Percentiles rank a stretch among this genome's conserved stretches.
phyloP scores from a whole-genome alignment of 2,113 vertebrate genomes.

The Lampris incognitus region DNA sequence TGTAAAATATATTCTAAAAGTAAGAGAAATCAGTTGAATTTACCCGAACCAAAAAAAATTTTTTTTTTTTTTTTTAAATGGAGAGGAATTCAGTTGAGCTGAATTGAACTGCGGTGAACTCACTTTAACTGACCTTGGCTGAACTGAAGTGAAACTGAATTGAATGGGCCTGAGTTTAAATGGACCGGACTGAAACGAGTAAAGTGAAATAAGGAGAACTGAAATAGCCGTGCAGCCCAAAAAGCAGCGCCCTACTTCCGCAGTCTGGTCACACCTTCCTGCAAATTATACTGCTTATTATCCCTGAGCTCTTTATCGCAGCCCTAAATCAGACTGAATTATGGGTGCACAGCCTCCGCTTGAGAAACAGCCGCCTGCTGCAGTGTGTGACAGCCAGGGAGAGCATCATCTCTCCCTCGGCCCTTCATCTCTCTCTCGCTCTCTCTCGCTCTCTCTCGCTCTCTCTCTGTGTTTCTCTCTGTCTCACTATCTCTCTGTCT shows the following conservation, averaged over 20 bases:
- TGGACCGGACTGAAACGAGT: conserved; percentile 5
- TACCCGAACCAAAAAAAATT: no score
- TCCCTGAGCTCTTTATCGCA: conserved; percentile 68
- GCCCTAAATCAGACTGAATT: conserved; percentile 74
- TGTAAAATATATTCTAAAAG: no score
- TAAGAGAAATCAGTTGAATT: no score
- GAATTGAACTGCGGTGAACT: neutral
- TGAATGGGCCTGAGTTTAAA: conserved; percentile 8
- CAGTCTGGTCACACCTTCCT: conserved; percentile 73
- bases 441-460: neutral
- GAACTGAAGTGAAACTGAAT: conserved; percentile 34
- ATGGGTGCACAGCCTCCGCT: conserved; percentile 66
- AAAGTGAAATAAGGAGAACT: conserved; percentile 9
- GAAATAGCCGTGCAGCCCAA: conserved; percentile 24
- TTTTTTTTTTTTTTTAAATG: neutral
- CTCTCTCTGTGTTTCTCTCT: neutral
- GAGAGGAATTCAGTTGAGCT: neutral
- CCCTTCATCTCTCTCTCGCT: conserved; percentile 10
- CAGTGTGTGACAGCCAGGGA: conserved; percentile 56
- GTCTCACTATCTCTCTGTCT: neutral
- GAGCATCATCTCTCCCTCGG: conserved; percentile 46
- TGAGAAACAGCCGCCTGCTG: conserved; percentile 50
- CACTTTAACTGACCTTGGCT: conserved; percentile 17
- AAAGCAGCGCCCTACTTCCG: conserved; percentile 48
- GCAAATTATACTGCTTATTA: conserved; percentile 80